Conservation (phyloP, 1,140 invertebrate genomes). For the Zaprionus ornatus region DNA sequence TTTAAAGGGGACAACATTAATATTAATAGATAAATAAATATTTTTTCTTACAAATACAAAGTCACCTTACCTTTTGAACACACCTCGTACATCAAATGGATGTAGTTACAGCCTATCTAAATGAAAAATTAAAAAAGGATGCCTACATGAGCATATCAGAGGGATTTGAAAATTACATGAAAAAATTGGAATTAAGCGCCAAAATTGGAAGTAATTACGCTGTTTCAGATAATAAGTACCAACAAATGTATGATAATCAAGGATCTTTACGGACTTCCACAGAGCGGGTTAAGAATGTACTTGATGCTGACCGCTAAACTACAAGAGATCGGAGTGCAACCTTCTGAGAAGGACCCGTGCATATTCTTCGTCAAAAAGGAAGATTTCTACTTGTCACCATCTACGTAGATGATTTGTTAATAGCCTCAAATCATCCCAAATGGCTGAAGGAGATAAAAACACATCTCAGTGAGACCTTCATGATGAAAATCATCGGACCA, state of each 20-base stretch:
- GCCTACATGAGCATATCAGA: conserved; percentile 26
- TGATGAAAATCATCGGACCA: too few relatives aligned
- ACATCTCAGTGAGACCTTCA: background rate
- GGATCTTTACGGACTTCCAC: conserved; percentile 84
- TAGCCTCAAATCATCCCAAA: conserved; percentile 22
- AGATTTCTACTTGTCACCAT: conserved; percentile 34
- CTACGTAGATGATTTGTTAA: conserved; percentile 61
- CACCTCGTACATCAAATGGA: too few relatives aligned
- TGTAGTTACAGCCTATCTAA: conserved; percentile 27
- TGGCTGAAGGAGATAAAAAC: too few relatives aligned
- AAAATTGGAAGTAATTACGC: background rate
- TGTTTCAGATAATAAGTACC: background rate
- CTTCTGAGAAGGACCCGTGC: conserved; percentile 38
- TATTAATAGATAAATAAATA: too few relatives aligned
- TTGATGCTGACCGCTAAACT: conserved; percentile 46
- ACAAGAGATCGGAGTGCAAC: conserved; percentile 25
- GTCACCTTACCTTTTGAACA: too few relatives aligned
- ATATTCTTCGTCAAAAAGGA: conserved; percentile 29
- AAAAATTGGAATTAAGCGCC: too few relatives aligned
- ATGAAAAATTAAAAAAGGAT: conserved; percentile 21
- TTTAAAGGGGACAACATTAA: too few relatives aligned
- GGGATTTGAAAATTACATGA: conserved; percentile 8
- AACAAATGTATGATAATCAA: conserved; percentile 38
- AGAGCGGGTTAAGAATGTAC: conserved; percentile 83
- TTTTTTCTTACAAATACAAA: too few relatives aligned